Evolutionary conservation across 2,113 vertebrate species (phyloP), one percentile per base, ranked within the genome.

Genomic region (Chloropsis cyanopogon): DNA sequence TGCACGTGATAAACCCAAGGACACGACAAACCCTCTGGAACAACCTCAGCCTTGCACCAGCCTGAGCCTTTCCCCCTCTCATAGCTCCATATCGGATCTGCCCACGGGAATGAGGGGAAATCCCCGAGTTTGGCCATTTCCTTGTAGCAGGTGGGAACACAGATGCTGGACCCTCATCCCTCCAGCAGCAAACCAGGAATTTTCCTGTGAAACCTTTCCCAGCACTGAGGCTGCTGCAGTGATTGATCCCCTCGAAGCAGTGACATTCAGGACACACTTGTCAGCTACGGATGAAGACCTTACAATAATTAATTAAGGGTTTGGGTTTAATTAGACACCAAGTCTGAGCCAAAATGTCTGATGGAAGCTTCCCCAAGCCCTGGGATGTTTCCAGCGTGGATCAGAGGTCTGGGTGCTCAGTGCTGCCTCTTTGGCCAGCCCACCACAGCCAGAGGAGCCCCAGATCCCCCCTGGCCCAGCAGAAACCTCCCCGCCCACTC

Each of bases 1-100:
- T 63, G 37, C 80, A 22, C 14, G 56, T 47, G 76, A 94, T 71
- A 91, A 93, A 90, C 95, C 64, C 33, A 75, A 92, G 83, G 54
- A 35, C 64, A 92, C 89, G 89, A n/a, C 76, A 93, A 96, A 94
- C 90, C 90, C 42, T 71, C 71, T 26, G 57, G 76, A 90, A 61
- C 65, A 50, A 56, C 68, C 42, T 52, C 79, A 44, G 28, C 66
- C 82, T 23, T 13, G 60, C 65, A 17, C 41, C 68, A 73, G 61
- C 68, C 53, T 8, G 59, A 75, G 63, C 56, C 61, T 26, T 68
- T n/a, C 70, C 37, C 37, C 82, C 68, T 42, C 50, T 28, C n/a
- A 0, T 1, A 77, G 35, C 84, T 76, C 77, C 33, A 1, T 4
- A 5, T 16, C 1, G 4, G 7, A 33, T 25, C 71, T 61, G 37